These are phyloP conservation scores for Pyrrhia umbra DNA, from an alignment of 2,888 invertebrate genomes.

Conservation along the genomic window DNA sequence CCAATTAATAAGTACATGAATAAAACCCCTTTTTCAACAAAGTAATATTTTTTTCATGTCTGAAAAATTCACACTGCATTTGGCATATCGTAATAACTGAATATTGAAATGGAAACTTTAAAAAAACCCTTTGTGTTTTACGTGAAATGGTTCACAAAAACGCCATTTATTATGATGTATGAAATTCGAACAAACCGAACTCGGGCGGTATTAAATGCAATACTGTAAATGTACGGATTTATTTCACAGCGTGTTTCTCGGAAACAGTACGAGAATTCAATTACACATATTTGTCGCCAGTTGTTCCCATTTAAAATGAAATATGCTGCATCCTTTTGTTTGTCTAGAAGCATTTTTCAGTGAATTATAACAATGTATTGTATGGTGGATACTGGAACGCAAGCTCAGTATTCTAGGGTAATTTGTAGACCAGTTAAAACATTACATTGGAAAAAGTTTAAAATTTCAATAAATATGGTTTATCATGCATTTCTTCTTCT, in stretches of 20 bases:
- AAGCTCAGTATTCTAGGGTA: background rate
- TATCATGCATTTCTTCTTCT: too few species aligned
- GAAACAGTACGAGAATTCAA: constrained; percentile 17
- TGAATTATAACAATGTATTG: background rate
- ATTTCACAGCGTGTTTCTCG: constrained; percentile 20
- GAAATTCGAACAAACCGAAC: constrained; percentile 14
- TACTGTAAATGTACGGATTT: constrained; percentile 12
- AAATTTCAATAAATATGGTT: background rate
- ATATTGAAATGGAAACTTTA: background rate
- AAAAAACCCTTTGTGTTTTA: constrained; percentile 3
- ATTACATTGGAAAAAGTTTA: background rate
- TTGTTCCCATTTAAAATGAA: constrained; percentile 3
- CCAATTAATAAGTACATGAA: background rate
- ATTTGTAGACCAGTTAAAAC: background rate
- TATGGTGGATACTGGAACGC: background rate
- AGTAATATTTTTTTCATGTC: background rate
- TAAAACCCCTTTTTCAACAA: background rate
- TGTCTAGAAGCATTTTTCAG: constrained; percentile 3
- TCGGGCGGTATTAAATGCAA: constrained; percentile 19
- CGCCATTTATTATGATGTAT: constrained; percentile 18
- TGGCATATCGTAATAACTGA: constrained; percentile 11
- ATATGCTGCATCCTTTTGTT: constrained; percentile 16
- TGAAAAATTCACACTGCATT: background rate
- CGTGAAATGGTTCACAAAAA: constrained; percentile 14
- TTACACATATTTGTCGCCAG: constrained; percentile 11